Percentiles rank a stretch among this genome's conserved stretches.
Evolutionary conservation across 23 tunicate genomes (phyloP).

Genomic region (Phallusia fumigata): DNA sequence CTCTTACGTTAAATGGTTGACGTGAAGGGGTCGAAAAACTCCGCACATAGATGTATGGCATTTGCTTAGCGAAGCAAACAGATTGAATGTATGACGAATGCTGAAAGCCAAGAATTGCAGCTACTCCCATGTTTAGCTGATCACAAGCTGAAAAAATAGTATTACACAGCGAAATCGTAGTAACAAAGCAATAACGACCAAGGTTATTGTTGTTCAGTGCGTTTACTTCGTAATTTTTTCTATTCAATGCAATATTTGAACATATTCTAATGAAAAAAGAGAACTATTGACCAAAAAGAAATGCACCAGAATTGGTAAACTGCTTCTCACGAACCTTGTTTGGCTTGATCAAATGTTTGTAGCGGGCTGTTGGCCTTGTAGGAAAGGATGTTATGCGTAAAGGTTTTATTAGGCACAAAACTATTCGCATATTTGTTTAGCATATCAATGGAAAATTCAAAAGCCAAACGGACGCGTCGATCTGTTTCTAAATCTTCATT

Average conservation of each 20-base stretch:
- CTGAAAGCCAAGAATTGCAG: conserved; percentile 29
- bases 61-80: conserved; percentile 32
- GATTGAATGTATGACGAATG: conserved; percentile 25
- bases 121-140: conserved; percentile 37
- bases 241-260: too few relatives aligned
- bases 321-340: too few relatives aligned
- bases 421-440: conserved; percentile 13
- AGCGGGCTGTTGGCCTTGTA: neutral
- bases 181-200: too few relatives aligned
- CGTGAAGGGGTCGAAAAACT: too few relatives aligned
- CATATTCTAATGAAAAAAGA: too few relatives aligned
- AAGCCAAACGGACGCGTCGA: conserved; percentile 25
- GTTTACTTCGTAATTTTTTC: too few relatives aligned
- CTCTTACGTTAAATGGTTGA: too few relatives aligned
- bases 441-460: conserved; percentile 17
- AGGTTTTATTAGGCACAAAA: neutral
- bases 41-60: conserved; percentile 21
- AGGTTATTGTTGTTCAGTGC: too few relatives aligned
- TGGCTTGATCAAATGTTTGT: conserved; percentile 13
- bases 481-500: neutral
- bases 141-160: conserved; percentile 32
- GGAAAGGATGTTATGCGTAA: conserved; percentile 23
- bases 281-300: too few relatives aligned
- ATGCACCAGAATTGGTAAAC: too few relatives aligned
- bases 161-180: too few relatives aligned